Evolutionary conservation across 1,140 invertebrate species (phyloP).

Genomic region (Vanessa tameamea): DNA sequence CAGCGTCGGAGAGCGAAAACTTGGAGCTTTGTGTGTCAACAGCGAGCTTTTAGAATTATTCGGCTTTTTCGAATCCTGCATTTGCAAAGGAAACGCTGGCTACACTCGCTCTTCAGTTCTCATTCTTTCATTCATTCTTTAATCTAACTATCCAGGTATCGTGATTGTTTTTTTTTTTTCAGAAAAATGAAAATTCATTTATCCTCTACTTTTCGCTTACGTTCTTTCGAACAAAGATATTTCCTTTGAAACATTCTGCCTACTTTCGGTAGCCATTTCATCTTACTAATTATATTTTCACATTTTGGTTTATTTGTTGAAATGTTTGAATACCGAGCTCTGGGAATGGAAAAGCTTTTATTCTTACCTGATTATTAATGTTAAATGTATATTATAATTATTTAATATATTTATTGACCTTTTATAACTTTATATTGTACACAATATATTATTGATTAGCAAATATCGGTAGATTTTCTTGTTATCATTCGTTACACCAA

Average conservation of each 20-base stretch:
- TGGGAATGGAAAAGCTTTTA: background rate
- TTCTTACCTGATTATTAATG: too few relatives aligned
- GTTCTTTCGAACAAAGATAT: constrained; percentile 28
- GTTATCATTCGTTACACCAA: too few relatives aligned
- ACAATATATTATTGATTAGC: too few relatives aligned
- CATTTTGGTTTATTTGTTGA: background rate
- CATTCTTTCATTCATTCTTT: constrained; percentile 38
- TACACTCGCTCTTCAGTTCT: constrained; percentile 34
- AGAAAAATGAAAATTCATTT: constrained; percentile 25
- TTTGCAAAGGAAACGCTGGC: constrained; percentile 41
- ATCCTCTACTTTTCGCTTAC: constrained; percentile 22
- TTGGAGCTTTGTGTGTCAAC: constrained; percentile 47
- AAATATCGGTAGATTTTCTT: too few relatives aligned
- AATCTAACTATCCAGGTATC: constrained; percentile 41
- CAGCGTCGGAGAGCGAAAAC: constrained; percentile 44
- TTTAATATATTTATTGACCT: too few relatives aligned
- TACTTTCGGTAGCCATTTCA: constrained; percentile 1
- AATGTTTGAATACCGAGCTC: background rate
- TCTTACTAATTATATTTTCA: constrained; percentile 12
- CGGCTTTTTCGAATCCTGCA: constrained; percentile 44
- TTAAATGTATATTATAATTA: too few relatives aligned
- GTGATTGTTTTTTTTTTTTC: constrained; percentile 30
- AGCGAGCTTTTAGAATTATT: constrained; percentile 45
- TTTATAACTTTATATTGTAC: too few relatives aligned
- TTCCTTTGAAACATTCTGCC: constrained; percentile 23